Base-by-base conservation (phyloP, 2,797 vertebrate species). In the Neosilurus hyrtlii region DNA sequence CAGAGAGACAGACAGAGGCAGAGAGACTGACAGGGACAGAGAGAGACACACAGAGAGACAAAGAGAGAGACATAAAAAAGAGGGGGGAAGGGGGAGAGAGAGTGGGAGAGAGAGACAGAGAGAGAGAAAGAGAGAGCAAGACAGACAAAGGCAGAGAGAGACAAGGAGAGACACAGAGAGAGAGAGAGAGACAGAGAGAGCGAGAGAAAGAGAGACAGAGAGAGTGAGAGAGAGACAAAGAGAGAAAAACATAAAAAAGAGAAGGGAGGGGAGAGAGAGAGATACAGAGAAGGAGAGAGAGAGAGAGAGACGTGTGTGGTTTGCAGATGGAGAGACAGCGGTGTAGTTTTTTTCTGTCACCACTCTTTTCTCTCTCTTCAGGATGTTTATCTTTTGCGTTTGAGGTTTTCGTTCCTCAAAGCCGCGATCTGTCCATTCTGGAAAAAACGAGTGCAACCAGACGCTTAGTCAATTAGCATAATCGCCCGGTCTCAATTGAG, bases 381-480 rank as follows among this genome's bases (percentile, higher is more conserved):
- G 49, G 63, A 57, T 49, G 43, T 63, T 81, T 79, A 61, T 37
- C 72, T 75, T 79, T 54, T 82, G 11, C 62, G 7, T 59, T 52
- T 70, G 35, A 61, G 37, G 56, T 62, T 78, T 70, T 71, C 57
- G 0, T 71, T 71, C 43, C 24, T 71, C 56, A 24, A 9, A 26
- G 16, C 49, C 26, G 0, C 1, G 7, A 61, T 49, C 74, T 52
- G 67, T 54, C 75, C 54, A 14, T 63, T 72, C 74, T 76, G 74
- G 74, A 62, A 76, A 75, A 51, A 78, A 70, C 35, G 54, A 78
- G 66, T 35, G 82, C 56, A 77, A 51, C 67, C 67, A 79, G 82
- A 79, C 24, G 9, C 75, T 71, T 54, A 83, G 75, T 7, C 57
- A 71, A 83, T 79, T 79, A 79, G 52, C 75, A 72, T 79, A 71